phyloP scores from a whole-genome alignment of 1,140 invertebrate species.

The Drosophila murphyi region DNA sequence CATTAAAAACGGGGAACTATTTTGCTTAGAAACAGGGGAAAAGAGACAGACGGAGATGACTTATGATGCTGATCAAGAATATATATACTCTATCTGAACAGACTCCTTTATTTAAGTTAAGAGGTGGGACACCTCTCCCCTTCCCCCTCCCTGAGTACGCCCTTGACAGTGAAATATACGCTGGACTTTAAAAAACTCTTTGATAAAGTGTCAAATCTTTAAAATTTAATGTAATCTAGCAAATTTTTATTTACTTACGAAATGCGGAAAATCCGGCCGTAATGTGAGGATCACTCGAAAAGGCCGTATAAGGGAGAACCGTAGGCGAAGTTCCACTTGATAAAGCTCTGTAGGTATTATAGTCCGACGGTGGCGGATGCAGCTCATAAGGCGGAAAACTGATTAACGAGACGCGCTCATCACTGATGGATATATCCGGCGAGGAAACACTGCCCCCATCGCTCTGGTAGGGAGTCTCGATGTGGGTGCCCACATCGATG shows the following conservation, averaged over 20 bases:
- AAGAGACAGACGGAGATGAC: too few relatives aligned
- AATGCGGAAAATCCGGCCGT: slow-evolving; percentile 80
- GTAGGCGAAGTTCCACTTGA: slow-evolving; percentile 25
- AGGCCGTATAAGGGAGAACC: slow-evolving; percentile 57
- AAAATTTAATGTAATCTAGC: neutral
- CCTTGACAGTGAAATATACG: too few relatives aligned
- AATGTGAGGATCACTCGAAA: slow-evolving; percentile 71
- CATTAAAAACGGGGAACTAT: too few relatives aligned
- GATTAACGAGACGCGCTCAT: slow-evolving; percentile 59
- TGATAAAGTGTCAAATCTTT: too few relatives aligned
- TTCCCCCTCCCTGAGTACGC: too few relatives aligned
- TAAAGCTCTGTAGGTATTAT: slow-evolving; percentile 27
- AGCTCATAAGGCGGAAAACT: slow-evolving; percentile 58
- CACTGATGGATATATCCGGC: slow-evolving; percentile 78
- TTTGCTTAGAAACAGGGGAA: too few relatives aligned
- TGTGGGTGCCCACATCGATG: slow-evolving; percentile 66
- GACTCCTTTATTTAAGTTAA: too few relatives aligned
- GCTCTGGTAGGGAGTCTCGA: slow-evolving; percentile 73
- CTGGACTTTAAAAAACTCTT: too few relatives aligned
- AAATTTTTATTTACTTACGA: slow-evolving; percentile 58
- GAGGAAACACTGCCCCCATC: slow-evolving; percentile 76
- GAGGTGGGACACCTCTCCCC: too few relatives aligned
- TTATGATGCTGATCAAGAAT: too few relatives aligned
- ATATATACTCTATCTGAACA: too few relatives aligned
- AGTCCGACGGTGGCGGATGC: slow-evolving; percentile 52